Conservation (phyloP, 2,113 vertebrate species). For the Phycodurus eques region DNA sequence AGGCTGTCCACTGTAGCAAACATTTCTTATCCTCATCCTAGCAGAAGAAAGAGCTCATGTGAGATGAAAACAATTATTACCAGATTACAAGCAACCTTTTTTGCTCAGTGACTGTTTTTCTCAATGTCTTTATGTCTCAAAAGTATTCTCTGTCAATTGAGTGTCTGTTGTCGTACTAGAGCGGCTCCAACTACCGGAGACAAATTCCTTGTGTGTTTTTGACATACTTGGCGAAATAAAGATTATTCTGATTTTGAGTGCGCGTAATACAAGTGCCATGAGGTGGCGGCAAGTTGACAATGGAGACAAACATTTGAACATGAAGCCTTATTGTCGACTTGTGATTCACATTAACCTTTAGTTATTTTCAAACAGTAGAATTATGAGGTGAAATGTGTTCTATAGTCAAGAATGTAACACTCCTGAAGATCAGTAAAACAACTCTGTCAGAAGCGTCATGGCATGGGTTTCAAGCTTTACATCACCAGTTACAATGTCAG, state of each 20-base stretch:
- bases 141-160: no score
- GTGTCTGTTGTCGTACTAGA: no score
- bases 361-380: constrained; percentile 57
- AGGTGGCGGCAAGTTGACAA: constrained; percentile 27
- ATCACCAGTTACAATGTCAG: neutral
- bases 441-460: neutral
- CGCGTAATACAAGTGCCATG: constrained; percentile 22
- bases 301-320: constrained; percentile 40
- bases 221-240: no score
- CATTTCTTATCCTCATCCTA: constrained; percentile 44
- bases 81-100: no score
- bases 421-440: constrained; percentile 5
- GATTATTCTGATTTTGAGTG: constrained; percentile 16
- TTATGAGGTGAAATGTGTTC: constrained; percentile 53
- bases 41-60: constrained; percentile 41
- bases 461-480: neutral
- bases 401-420: constrained; percentile 15
- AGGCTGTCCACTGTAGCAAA: constrained; percentile 68
- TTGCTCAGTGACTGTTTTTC: no score
- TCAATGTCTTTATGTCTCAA: no score
- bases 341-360: constrained; percentile 60
- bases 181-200: no score
- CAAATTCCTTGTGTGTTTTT: no score
- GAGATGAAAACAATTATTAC: constrained; percentile 24
- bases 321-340: constrained; percentile 30